A percentile compares a stretch with the other conserved stretches of the same genome.
Evolutionary conservation across 2,113 vertebrate species (phyloP).

Genomic region (Ursus arctos): DNA sequence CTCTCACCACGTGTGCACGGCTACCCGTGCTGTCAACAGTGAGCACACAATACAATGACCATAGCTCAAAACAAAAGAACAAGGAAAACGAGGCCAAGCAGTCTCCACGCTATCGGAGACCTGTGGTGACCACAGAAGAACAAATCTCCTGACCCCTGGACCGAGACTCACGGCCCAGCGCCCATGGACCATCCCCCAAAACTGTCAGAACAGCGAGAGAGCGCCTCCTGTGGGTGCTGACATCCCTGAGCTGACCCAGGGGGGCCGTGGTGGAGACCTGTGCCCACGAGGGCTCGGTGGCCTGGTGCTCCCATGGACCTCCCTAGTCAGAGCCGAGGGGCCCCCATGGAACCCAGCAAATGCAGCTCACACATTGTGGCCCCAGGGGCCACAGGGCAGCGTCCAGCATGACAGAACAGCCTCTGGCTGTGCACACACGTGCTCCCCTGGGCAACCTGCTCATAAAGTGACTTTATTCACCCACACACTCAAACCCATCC

Average conservation of each 20-base stretch:
- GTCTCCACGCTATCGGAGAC: neutral
- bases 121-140: neutral
- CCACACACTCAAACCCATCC: neutral
- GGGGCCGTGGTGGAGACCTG: neutral
- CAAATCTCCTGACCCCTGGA: neutral
- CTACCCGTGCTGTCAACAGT: neutral
- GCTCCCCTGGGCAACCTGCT: neutral
- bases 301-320: neutral
- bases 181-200: neutral
- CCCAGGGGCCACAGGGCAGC: neutral
- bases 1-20: neutral
- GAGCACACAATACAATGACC: no score
- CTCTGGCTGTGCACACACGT: fast-evolving
- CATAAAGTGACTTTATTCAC: no score
- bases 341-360: neutral
- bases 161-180: neutral
- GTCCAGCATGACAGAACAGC: neutral
- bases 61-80: neutral
- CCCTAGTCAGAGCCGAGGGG: neutral
- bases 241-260: neutral
- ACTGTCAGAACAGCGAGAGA: neutral
- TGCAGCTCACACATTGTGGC: neutral
- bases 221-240: neutral
- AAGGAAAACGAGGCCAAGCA: neutral
- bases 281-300: no score